Percentiles rank a stretch among this genome's conserved stretches.
Evolutionary conservation across 1,140 invertebrate species (phyloP).

Genomic region (Monochamus saltuarius): DNA sequence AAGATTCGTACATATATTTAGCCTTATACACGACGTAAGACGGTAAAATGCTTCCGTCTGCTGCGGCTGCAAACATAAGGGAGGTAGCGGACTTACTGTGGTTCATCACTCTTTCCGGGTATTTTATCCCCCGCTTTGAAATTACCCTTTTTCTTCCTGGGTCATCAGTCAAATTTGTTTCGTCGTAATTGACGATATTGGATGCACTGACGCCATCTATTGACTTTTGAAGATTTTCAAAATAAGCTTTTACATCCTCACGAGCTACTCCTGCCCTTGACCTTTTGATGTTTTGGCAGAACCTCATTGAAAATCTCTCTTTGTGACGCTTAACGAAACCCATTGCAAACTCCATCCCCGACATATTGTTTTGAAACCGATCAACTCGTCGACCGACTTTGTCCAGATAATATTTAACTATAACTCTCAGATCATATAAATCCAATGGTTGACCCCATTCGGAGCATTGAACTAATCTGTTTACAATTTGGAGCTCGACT

Average conservation of each 20-base stretch:
- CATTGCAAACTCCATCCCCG: too few relatives aligned
- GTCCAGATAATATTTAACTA: too few relatives aligned
- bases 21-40: conserved; percentile 27
- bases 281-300: conserved; percentile 8
- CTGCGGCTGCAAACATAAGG: conserved; percentile 24
- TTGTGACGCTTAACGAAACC: neutral
- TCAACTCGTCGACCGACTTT: too few relatives aligned
- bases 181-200: conserved; percentile 23
- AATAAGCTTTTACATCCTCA: neutral
- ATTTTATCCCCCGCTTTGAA: conserved; percentile 14
- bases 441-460: too few relatives aligned
- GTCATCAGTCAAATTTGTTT: conserved; percentile 11
- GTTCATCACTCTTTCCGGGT: conserved; percentile 18
- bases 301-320: neutral
- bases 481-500: too few relatives aligned
- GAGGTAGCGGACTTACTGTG: conserved; percentile 8
- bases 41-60: conserved; percentile 13
- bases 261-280: neutral
- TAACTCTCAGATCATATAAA: too few relatives aligned
- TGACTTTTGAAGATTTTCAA: neutral
- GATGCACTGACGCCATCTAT: conserved; percentile 12
- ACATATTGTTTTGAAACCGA: too few relatives aligned
- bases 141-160: too few relatives aligned
- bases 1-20: conserved; percentile 8
- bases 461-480: too few relatives aligned